Evolutionary conservation across 2,888 invertebrate species (phyloP), one percentile per base, ranked within the genome.

Genomic region (Cepaea hortensis): DNA sequence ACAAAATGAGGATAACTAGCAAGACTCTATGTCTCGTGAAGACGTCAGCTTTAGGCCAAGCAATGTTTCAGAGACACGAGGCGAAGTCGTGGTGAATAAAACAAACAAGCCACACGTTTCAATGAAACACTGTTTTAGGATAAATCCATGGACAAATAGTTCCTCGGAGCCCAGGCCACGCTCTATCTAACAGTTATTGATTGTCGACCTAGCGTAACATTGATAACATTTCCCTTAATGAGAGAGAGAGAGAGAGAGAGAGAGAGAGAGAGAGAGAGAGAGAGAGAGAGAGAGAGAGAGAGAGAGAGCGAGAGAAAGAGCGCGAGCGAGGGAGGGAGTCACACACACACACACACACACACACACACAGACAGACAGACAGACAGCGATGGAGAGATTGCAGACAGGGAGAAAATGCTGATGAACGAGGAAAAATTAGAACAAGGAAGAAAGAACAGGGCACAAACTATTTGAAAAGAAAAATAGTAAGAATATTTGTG

Each of bases 251-350:
- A 6, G 20, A 18, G 13, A 4, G 35, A 15, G 76, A 76, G 48
- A 76, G 76, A 76, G 23, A 76, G 76, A 76, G 76, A 76, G 76
- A 83, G 55, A 83, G 83, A 50, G 50, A 55, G 48, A 75, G 75
- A 85, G 75, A 81, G 62, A 20, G 76, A 76, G 20, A 55, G 50
- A 55, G 50, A 55, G 75, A 46, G 48, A 48, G 23, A 75, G 75
- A 46, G 13, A 75, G 48, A 61, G 77, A 73, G 70, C 3, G 73
- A 70, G 61, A 50, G 81, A 50, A 4, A 48, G n/a, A 75, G 20
- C 76, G 76, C 76, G 76, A 72, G 23, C 7, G 72, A 35, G 35
- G 35, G 35, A 35, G 35, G 35, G 35, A 35, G 35, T 35, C 35
- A 35, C 35, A 20, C 18, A 68, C n/a, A 20, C n/a, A 20, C n/a